These are phyloP conservation scores for Neoscelio sp. DNA, from an alignment of 2,888 invertebrate species.

Conservation along the genomic window DNA sequence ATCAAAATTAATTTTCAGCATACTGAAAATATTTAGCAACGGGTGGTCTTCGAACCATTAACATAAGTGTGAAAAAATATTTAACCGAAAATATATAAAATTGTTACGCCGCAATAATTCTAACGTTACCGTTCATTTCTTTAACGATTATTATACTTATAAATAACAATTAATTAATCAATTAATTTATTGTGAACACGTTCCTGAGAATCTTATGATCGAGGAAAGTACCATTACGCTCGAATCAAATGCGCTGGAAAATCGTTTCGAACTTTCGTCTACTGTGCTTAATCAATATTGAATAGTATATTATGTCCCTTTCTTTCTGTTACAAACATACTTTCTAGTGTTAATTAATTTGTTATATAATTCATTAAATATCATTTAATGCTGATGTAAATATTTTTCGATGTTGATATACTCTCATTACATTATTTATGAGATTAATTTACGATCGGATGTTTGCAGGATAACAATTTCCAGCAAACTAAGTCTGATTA, in stretches of 20 bases:
- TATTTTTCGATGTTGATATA: conserved; percentile 30
- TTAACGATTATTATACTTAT: conserved; percentile 22
- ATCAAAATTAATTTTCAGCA: no score
- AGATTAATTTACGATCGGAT: conserved; percentile 9
- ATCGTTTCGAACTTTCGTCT: no score
- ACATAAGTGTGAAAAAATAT: no score
- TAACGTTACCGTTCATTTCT: background rate
- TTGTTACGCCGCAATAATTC: background rate
- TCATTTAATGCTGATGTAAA: conserved; percentile 44
- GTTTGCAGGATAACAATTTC: no score
- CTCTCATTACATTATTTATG: conserved; percentile 38
- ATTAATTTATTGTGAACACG: conserved; percentile 21
- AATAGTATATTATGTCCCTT: conserved; percentile 19
- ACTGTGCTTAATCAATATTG: background rate
- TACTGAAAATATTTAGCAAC: no score
- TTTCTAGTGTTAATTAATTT: conserved; percentile 62
- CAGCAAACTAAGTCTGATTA: no score
- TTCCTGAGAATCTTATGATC: background rate
- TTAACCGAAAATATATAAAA: no score
- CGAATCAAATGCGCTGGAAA: no score
- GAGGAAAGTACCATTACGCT: conserved; percentile 16
- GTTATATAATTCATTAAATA: conserved; percentile 55
- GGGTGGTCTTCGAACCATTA: no score
- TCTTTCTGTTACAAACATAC: conserved; percentile 29
- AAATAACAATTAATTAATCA: conserved; percentile 21